Base-by-base conservation (phyloP, 2,797 vertebrate genomes). In the Enteromius thamalakanensis region DNA sequence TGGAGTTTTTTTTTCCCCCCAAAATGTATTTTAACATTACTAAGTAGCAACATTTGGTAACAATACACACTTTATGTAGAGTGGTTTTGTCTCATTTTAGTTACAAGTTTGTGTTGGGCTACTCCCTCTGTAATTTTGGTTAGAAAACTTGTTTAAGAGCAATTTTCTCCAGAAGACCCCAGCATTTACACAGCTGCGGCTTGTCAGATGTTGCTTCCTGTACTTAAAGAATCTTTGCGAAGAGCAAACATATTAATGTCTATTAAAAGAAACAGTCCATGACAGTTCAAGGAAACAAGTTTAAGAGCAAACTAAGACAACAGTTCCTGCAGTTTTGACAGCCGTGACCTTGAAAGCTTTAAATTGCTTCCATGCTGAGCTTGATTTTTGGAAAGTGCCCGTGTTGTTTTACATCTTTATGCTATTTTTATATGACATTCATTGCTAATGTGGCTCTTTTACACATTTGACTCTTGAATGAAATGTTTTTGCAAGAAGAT, bases 21-120 rank as follows among this genome's bases (percentile, higher is more conserved):
- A 9, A 40, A 8, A 9, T 42, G 8, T 42, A 45, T 15, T 32
- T 23, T 60, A 11, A 19, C 3, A 45, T 17, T 29, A 9, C 17
- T 10, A 29, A 49, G 17, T 60, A 19, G 3, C 37, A 80, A 8
- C 55, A 34, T 81, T 72, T 80, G 40, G 42, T 34, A 60, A 62
- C 55, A 71, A 81, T 23, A 62, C 26, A 34, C 53, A 45, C 68
- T 62, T 32, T 58, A 4, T 80, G n/a, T 85, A 80, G 67, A 9
- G 86, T 76, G 82, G 89, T 89, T 81, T 91, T 90, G 88, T 90
- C 90, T 84, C 76, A 81, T 9, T 85, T 89, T 90, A 90, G 91
- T 91, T 93, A 87, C 80, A 85, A 83, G 76, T 26, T 75, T 82
- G 87, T 88, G 87, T 83, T 17, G 1, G 69, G 86, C 87, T 75